Evolutionary conservation across 1,140 invertebrate genomes (phyloP).

Genomic region (Dendroctonus valens): DNA sequence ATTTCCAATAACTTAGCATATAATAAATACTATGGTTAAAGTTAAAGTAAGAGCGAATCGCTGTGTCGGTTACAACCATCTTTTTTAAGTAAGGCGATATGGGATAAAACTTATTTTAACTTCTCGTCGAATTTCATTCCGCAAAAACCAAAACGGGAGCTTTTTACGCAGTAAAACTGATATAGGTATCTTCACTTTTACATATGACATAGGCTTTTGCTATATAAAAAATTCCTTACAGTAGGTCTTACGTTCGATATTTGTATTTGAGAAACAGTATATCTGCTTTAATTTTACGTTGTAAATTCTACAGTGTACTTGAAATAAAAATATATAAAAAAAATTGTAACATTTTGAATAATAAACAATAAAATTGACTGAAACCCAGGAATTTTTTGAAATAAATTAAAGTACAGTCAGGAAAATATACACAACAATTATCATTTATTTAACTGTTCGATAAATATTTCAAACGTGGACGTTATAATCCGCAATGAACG

Average conservation of each 20-base stretch:
- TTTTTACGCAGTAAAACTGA: neutral
- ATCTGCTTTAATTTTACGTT: too few species aligned
- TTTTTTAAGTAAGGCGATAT: constrained; percentile 28
- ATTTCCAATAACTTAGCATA: constrained; percentile 35
- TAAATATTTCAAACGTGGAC: too few species aligned
- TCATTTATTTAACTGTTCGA: too few species aligned
- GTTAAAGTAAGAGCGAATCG: constrained; percentile 36
- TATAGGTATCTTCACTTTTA: constrained; percentile 6
- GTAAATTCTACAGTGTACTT: too few species aligned
- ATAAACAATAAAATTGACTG: too few species aligned
- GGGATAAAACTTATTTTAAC: neutral
- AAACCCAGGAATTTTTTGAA: too few species aligned
- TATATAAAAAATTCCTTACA: constrained; percentile 36
- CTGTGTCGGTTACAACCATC: constrained; percentile 40
- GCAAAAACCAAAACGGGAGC: neutral
- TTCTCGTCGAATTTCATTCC: neutral
- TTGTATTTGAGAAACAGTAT: too few species aligned
- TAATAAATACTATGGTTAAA: constrained; percentile 43
- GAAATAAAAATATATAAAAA: too few species aligned
- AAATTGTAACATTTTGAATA: too few species aligned
- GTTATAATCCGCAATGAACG: too few species aligned
- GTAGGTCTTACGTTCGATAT: constrained; percentile 22
- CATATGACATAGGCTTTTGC: constrained; percentile 2
- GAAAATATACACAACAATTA: too few species aligned
- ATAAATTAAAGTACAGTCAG: too few species aligned